A percentile compares a stretch with the other conserved stretches of the same genome.
Conservation (phyloP, 1,140 invertebrate genomes). For the Hydropsyche tenuis region DNA sequence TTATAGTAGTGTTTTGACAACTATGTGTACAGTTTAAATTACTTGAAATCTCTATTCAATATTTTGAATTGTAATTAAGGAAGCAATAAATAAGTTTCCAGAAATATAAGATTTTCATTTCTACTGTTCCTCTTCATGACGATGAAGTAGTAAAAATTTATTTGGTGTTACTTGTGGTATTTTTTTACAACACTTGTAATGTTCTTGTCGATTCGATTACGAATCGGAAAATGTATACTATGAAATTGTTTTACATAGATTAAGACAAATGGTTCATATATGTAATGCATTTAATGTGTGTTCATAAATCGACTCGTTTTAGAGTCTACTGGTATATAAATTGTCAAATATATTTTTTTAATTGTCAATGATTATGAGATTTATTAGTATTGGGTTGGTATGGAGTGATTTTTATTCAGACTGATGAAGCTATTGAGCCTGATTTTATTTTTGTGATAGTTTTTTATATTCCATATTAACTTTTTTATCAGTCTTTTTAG, state of each 20-base stretch:
- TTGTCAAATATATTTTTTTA: conserved; percentile 15
- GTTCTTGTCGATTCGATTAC: too few relatives aligned
- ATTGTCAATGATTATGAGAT: too few relatives aligned
- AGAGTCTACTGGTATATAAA: conserved; percentile 4
- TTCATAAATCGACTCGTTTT: conserved; percentile 9
- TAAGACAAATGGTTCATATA: conserved; percentile 17
- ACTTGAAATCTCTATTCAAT: conserved; percentile 43
- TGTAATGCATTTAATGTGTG: conserved; percentile 22
- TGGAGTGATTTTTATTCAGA: too few relatives aligned
- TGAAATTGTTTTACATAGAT: conserved; percentile 13
- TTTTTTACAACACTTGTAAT: too few relatives aligned
- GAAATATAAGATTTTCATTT: conserved; percentile 45
- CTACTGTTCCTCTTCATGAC: conserved; percentile 3
- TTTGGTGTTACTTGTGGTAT: too few relatives aligned
- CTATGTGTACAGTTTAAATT: conserved; percentile 47
- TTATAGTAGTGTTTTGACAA: conserved; percentile 43
- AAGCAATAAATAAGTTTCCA: conserved; percentile 51
- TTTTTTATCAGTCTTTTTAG: too few relatives aligned
- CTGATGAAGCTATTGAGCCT: too few relatives aligned
- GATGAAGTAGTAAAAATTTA: conserved; percentile 12
- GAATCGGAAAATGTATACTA: conserved; percentile 24
- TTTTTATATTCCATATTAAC: too few relatives aligned
- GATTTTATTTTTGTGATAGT: too few relatives aligned
- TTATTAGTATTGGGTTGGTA: too few relatives aligned
- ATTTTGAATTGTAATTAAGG: conserved; percentile 28